Evolutionary conservation across 2,797 vertebrate species (phyloP).

Genomic region (Cossypha dichroa): DNA sequence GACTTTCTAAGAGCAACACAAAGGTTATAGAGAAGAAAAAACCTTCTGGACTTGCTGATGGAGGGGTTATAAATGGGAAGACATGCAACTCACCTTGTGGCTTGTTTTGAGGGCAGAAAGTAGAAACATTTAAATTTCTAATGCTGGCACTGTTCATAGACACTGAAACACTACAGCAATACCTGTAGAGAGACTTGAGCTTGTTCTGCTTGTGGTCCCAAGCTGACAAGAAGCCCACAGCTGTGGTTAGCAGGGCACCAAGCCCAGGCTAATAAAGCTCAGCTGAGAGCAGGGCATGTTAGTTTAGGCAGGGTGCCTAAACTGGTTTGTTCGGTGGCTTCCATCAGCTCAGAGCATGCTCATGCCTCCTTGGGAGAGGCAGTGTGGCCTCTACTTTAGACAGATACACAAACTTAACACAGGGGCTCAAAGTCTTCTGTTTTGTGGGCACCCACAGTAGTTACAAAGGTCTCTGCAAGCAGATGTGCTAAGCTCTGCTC

Average conservation of each 20-base stretch:
- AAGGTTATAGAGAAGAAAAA: not conserved
- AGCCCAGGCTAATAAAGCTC: constrained; percentile 48
- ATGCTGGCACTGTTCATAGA: not conserved
- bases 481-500: accelerated
- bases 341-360: not conserved
- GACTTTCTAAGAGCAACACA: not conserved
- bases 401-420: not conserved
- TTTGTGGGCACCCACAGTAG: not conserved
- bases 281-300: constrained; percentile 22
- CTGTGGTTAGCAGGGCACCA: constrained; percentile 42
- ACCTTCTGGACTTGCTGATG: not conserved
- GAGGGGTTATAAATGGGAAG: not conserved
- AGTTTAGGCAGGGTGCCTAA: constrained; percentile 19
- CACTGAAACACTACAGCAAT: not conserved
- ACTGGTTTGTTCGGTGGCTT: not conserved
- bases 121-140: not conserved
- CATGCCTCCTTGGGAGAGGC: not conserved
- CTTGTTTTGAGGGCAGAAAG: not conserved
- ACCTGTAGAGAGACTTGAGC: not conserved
- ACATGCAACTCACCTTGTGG: not conserved
- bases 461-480: not conserved
- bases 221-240: constrained; percentile 5
- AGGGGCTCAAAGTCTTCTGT: not conserved
- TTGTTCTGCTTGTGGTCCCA: not conserved
- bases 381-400: not conserved